Base-by-base conservation (phyloP, 2,888 invertebrate species). In the Cheilosia urbana region DNA sequence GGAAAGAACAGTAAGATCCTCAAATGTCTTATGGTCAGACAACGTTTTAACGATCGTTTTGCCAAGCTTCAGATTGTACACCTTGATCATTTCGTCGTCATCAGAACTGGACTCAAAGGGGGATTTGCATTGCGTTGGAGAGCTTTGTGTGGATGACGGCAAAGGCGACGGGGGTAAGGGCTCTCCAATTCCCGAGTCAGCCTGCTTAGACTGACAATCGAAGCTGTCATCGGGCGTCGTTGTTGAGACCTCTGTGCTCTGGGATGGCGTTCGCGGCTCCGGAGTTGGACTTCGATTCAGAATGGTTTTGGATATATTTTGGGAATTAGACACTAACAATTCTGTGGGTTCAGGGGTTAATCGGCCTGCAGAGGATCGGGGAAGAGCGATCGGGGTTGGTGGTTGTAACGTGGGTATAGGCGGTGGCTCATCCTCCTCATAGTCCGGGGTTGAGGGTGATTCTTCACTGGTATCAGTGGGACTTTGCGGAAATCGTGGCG, bases 61-160 rank as follows among this genome's bases (percentile, higher is more conserved):
- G 17, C 92, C 90, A 71, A 91, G 88, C 87, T 92, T 92, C 17
- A 92, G 91, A 65, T 91, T 92, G 76, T 92, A 92, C 13, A 92
- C 91, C 79, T 92, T 91, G 62, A 90, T 85, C 83, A 91, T 90
- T 53, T 92, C 92, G 40, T 92, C 92, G 57, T 92, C 92, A 75
- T 92, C 92, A 7, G 92, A 92, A 55, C 92, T 92, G 15, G 91
- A 91, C 75, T 91, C 92, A n/a, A 89, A 85, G 0, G 88, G 89
- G 0, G 89, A 87, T 49, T 90, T 89, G 2, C 88, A 88, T 47
- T 90, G 88, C 40, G 88, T 68, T 40, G 82, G 85, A 5, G 89
- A 88, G 6, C 81, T 81, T 27, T 88, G 87, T 11, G 88, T 66
- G 19, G 89, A 89, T 24, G 90, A 90, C 2, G 90, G 91, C 3